These are phyloP conservation scores for Orchesella cincta DNA, from an alignment of 1,140 invertebrate species.

Conservation along the genomic window DNA sequence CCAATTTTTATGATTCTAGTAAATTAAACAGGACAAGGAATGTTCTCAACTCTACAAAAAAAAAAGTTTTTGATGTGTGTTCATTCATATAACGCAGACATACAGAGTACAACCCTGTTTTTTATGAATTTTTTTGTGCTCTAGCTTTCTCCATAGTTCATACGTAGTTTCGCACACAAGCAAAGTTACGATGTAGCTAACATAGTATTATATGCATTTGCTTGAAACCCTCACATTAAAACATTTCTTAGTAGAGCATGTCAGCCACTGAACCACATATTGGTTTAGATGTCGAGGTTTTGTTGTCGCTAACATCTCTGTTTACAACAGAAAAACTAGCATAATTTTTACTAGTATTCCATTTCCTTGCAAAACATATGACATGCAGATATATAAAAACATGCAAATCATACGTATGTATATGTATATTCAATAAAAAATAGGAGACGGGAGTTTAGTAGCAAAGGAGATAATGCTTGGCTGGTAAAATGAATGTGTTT, in stretches of 20 bases:
- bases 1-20: constrained; percentile 5
- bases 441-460: neutral
- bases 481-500: neutral
- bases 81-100: constrained; percentile 2
- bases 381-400: too few relatives aligned
- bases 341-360: neutral
- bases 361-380: neutral
- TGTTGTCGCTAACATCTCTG: neutral
- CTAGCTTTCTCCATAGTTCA: neutral
- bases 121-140: too few relatives aligned
- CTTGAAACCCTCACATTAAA: neutral
- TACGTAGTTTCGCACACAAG: neutral
- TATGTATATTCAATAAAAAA: neutral
- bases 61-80: neutral
- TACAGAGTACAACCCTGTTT: neutral
- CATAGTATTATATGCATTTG: neutral
- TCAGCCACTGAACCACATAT: constrained; percentile 15
- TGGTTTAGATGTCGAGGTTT: neutral
- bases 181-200: too few relatives aligned
- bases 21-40: constrained; percentile 4
- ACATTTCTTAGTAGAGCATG: constrained; percentile 9
- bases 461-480: neutral
- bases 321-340: neutral
- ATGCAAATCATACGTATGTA: neutral
- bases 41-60: neutral